Evolutionary conservation across 2,797 vertebrate species (phyloP), one percentile per base, ranked within the genome.

Genomic region (Pantherophis alleghaniensis): DNA sequence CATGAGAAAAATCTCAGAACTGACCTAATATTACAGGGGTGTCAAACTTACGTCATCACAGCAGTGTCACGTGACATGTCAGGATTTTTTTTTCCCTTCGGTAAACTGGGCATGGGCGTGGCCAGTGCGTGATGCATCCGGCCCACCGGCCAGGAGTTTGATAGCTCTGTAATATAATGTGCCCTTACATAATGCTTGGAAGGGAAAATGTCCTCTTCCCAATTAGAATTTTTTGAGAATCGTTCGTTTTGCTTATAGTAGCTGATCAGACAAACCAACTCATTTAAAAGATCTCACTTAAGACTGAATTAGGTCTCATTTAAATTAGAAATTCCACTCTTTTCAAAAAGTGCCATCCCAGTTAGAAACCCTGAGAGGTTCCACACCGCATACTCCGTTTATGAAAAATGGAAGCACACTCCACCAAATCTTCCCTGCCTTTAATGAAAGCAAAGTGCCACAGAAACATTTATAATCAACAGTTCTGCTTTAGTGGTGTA

Each of bases 401-500:
- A 16, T 1, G 93, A 90, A 94, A 95, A 94, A 86, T 26, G 91
- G 83, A 79, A 95, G 55, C 11, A 88, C 79, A 87, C 14, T 90
- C 59, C 88, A 94, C 61, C 88, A 91, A 94, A 94, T 55, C 86
- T 94, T 7, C 90, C 93, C 92, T 12, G 0, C 22, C n/a, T 93
- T 26, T 32, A 96, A 95, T 60, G 91, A 91, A 91, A 94, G 37
- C 14, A 69, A 95, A 96, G 90, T 94, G 86, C 87, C 90, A 94
- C 87, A 69, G 92, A 95, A 95, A 42, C 61, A 88, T 10, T 91
- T 12, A 92, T 91, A 93, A 96, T 95, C 96, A 95, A 96, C 94
- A 94, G 91, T 26, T 91, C 91, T 91, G 92, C 91, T 94, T 91
- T 92, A 94, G 93, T 92, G 86, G 92, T 88, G 55, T 90, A 94